Evolutionary conservation across 2,113 vertebrate species (phyloP), one percentile per base, ranked within the genome.

Genomic region (Dasyornis broadbenti): DNA sequence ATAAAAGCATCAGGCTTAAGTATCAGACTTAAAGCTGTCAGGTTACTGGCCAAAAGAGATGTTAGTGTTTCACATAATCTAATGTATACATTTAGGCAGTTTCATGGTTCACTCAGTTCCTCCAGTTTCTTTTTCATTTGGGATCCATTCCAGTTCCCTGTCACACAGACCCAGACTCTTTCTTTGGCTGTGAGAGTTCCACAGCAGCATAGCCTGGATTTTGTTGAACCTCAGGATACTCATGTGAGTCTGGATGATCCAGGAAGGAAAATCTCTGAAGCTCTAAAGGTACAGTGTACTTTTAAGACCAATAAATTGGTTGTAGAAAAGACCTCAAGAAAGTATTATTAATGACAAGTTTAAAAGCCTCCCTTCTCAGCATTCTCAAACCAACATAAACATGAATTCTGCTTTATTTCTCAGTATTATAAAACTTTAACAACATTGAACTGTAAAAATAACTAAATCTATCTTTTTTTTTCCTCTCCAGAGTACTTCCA

Each of bases 1-100:
- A 90, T 92, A 87, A 95, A 97, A 94, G 10, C 39, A 88, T 85
- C 78, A 92, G 39, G 54, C 33, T 91, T 94, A 94, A 95, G 93
- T 72, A 92, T 90, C 65, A 76, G 70, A 92, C 66, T 92, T 96
- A 95, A 95, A 95, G 47, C 35, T 95, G 96, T 91, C 95, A 85
- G 70, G 59, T 88, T 80, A 73, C 63, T 40, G 72, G 95, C 87
- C 93, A 95, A 88, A 94, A 92, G 89, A 95, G 84, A 90, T 90
- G 89, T 96, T 95, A 94, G 68, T 10, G 1, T 93, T 96, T 92
- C 87, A 82, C 60, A 63, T 63, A 85, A 90, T 86, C 87, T 87
- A 90, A 73, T 81, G 87, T 91, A 87, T 91, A 96, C 54, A 70
- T 80, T 92, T 85, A 86, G 71, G 61, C 93, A 92, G 92, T 95